Evolutionary conservation across 2,113 vertebrate species (phyloP).

Genomic region (Dicaeum eximium): DNA sequence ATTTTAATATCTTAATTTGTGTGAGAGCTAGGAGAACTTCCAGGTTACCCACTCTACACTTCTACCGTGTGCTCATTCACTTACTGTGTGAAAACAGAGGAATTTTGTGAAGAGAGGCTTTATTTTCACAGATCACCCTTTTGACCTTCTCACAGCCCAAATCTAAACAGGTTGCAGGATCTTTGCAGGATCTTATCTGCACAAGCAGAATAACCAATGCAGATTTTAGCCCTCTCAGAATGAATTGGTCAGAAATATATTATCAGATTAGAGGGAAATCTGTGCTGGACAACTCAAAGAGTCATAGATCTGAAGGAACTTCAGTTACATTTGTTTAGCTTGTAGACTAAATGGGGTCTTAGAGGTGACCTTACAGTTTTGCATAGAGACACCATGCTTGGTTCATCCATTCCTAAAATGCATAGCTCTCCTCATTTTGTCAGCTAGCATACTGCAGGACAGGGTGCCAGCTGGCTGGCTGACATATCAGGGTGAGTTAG

Average conservation of each 20-base stretch:
- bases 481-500: background rate
- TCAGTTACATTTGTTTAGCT: background rate
- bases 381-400: rapidly evolving
- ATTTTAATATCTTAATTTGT: background rate
- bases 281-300: background rate
- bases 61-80: background rate
- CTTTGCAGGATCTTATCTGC: background rate
- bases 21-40: background rate
- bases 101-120: background rate
- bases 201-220: background rate
- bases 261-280: background rate
- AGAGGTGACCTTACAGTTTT: background rate
- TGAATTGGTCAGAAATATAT: background rate
- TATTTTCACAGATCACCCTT: background rate
- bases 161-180: background rate
- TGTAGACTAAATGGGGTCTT: background rate
- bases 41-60: background rate
- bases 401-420: background rate
- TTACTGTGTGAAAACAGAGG: background rate
- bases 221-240: background rate
- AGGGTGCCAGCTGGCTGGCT: background rate
- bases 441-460: background rate
- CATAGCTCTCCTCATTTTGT: background rate
- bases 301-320: background rate
- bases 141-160: background rate